phyloP scores from a whole-genome alignment of 2,797 vertebrate genomes.

The Vipera latastei region DNA sequence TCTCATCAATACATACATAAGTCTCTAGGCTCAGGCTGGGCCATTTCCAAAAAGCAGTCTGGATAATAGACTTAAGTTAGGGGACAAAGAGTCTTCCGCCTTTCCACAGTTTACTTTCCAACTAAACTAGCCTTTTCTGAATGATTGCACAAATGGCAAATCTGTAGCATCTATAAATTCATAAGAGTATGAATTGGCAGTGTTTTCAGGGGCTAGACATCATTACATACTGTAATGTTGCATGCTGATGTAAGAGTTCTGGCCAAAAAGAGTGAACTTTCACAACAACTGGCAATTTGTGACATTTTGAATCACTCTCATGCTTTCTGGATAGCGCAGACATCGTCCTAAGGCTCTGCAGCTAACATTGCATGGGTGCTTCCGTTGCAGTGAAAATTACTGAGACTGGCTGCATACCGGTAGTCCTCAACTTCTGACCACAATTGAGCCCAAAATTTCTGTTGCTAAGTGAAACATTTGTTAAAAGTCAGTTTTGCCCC shows the following conservation, averaged over 20 bases:
- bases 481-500: not conserved
- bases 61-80: not conserved
- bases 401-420: not conserved
- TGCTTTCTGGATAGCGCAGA: not conserved
- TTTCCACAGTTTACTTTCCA: accelerated
- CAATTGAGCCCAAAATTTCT: too few species aligned
- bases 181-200: not conserved
- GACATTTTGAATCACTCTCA: not conserved
- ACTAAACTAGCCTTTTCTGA: not conserved
- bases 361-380: too few species aligned
- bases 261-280: not conserved
- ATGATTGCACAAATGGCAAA: not conserved
- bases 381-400: not conserved
- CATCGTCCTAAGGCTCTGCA: not conserved
- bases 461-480: too few species aligned
- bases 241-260: not conserved
- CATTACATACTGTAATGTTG: not conserved
- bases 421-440: too few species aligned
- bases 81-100: not conserved
- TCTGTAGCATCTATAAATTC: not conserved
- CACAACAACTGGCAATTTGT: not conserved
- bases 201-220: not conserved
- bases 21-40: not conserved
- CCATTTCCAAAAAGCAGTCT: not conserved
- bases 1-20: not conserved